A percentile compares a stretch with the other conserved stretches of the same genome.
phyloP scores from a whole-genome alignment of 1,140 invertebrate genomes.

The Gryllus bimaculatus region DNA sequence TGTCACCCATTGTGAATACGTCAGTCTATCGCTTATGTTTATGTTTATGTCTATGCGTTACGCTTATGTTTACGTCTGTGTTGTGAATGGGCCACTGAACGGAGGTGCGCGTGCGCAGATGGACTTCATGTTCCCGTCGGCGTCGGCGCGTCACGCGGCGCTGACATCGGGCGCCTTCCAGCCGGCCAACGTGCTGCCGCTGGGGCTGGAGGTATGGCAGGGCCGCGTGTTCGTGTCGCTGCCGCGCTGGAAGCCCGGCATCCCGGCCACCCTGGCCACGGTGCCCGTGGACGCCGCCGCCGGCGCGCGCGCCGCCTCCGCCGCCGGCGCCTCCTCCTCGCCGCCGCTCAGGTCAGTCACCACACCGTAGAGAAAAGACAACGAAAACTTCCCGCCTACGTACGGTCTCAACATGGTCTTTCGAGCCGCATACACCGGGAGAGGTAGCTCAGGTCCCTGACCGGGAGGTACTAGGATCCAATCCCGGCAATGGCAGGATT shows the following conservation, averaged over 20 bases:
- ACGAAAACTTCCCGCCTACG: background rate
- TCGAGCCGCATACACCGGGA: too few relatives aligned
- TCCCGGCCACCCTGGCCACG: slow-evolving; percentile 60
- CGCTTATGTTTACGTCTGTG: too few relatives aligned
- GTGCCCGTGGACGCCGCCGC: slow-evolving; percentile 30
- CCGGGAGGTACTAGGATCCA: too few relatives aligned
- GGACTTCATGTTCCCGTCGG: slow-evolving; percentile 11
- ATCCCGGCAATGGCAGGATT: too few relatives aligned
- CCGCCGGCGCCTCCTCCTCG: background rate
- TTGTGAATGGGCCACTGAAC: background rate
- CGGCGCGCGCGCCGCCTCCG: slow-evolving; percentile 25
- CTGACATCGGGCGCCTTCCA: slow-evolving; percentile 51
- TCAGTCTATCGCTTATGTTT: too few relatives aligned
- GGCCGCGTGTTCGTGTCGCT: slow-evolving; percentile 69
- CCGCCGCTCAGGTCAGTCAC: background rate
- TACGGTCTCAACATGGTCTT: too few relatives aligned
- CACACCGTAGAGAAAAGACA: background rate
- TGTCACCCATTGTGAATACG: too few relatives aligned
- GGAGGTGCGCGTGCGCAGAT: slow-evolving; percentile 2
- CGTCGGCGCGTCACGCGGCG: slow-evolving; percentile 7
- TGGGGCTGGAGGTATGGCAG: slow-evolving; percentile 60
- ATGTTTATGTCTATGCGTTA: too few relatives aligned
- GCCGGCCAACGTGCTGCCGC: slow-evolving; percentile 57
- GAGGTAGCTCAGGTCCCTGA: too few relatives aligned
- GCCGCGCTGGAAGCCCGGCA: slow-evolving; percentile 64